Conservation (phyloP, 2,888 invertebrate species). For the Eupeodes latifasciatus region DNA sequence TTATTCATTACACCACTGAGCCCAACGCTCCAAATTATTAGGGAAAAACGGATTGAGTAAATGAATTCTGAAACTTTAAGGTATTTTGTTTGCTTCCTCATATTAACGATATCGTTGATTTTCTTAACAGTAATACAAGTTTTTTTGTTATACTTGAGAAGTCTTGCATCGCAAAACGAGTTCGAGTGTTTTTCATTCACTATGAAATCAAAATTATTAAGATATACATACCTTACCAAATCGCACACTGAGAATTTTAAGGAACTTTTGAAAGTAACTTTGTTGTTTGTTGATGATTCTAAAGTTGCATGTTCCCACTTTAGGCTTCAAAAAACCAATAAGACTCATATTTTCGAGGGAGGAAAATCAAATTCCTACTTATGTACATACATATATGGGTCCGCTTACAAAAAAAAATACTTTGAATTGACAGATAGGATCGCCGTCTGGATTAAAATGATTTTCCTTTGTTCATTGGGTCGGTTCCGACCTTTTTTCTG, state of each 20-base stretch:
- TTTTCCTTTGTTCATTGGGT: conserved; percentile 43
- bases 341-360: conserved; percentile 18
- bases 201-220: conserved; percentile 47
- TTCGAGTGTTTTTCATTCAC: conserved; percentile 54
- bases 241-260: conserved; percentile 15
- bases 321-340: conserved; percentile 45
- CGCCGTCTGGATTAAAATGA: conserved; percentile 26
- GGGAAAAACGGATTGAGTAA: conserved; percentile 42
- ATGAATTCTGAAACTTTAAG: conserved; percentile 47
- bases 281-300: conserved; percentile 39
- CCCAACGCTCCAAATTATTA: not conserved
- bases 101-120: conserved; percentile 59
- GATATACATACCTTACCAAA: too few species aligned
- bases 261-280: conserved; percentile 49
- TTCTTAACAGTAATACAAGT: conserved; percentile 22
- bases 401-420: conserved; percentile 20
- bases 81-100: conserved; percentile 54
- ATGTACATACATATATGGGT: conserved; percentile 6
- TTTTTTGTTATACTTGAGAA: conserved; percentile 35
- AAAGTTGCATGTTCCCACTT: conserved; percentile 32
- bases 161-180: conserved; percentile 12
- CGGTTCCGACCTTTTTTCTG: conserved; percentile 55
- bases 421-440: conserved; percentile 39
- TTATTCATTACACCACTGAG: conserved; percentile 22
- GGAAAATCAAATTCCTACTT: conserved; percentile 43